These are phyloP conservation scores for Pyrgus malvae DNA, from an alignment of 2,888 invertebrate species.

Conservation along the genomic window DNA sequence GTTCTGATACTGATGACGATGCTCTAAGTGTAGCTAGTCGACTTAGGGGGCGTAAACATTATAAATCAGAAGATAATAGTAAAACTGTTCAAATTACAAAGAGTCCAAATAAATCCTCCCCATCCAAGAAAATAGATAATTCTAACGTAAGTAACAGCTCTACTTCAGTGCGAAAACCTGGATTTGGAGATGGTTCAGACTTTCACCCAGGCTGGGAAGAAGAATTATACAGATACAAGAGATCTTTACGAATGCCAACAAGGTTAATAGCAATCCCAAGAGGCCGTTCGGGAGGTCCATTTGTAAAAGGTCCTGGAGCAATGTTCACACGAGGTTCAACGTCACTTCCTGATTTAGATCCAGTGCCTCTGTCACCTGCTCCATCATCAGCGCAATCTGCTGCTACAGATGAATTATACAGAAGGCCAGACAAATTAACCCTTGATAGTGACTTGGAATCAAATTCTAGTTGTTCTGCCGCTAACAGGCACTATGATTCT, in stretches of 20 bases:
- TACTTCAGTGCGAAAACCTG: constrained; percentile 75
- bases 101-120: constrained; percentile 60
- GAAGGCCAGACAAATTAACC: constrained; percentile 70
- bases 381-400: constrained; percentile 83
- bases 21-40: constrained; percentile 65
- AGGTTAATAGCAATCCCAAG: constrained; percentile 90
- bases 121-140: constrained; percentile 59
- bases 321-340: constrained; percentile 85
- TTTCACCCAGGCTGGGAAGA: constrained; percentile 92
- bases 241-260: constrained; percentile 90
- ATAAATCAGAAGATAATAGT: constrained; percentile 65
- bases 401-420: constrained; percentile 80
- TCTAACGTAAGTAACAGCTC: constrained; percentile 55
- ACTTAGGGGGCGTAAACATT: constrained; percentile 70
- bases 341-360: constrained; percentile 89
- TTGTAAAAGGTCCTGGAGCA: constrained; percentile 54
- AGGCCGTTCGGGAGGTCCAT: constrained; percentile 82
- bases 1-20: constrained; percentile 71
- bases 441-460: constrained; percentile 86
- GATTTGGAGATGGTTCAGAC: constrained; percentile 86
- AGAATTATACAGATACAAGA: constrained; percentile 90
- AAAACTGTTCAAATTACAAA: constrained; percentile 51
- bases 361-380: constrained; percentile 86
- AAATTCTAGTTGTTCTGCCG: constrained; percentile 83
- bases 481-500: constrained; percentile 84